These are phyloP conservation scores for Deilephila porcellus DNA, from an alignment of 2,888 invertebrate species.

Conservation along the genomic window DNA sequence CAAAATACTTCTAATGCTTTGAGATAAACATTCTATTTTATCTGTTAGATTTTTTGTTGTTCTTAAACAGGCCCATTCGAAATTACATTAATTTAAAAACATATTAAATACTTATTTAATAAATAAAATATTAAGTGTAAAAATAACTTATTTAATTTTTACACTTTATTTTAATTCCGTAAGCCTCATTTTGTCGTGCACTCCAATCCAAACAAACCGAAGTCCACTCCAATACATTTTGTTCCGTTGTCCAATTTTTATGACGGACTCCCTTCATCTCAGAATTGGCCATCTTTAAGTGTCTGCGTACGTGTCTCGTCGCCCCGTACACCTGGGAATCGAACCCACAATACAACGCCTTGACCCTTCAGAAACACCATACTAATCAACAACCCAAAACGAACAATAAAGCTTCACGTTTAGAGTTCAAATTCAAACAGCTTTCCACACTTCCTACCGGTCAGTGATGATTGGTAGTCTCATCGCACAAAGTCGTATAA, in stretches of 20 bases:
- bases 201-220: slow-evolving; percentile 33
- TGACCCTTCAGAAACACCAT: slow-evolving; percentile 69
- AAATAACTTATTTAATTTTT: too few species aligned
- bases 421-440: slow-evolving; percentile 47
- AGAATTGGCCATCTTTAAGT: slow-evolving; percentile 81
- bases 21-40: too few species aligned
- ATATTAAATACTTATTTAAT: too few species aligned
- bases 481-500: slow-evolving; percentile 46
- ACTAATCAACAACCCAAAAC: slow-evolving; percentile 44
- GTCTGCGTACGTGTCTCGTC: slow-evolving; percentile 78
- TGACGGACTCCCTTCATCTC: slow-evolving; percentile 82
- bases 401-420: slow-evolving; percentile 41
- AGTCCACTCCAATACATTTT: slow-evolving; percentile 55
- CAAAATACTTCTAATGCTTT: too few species aligned
- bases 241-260: slow-evolving; percentile 79
- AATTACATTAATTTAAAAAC: too few species aligned
- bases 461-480: slow-evolving; percentile 75
- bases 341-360: slow-evolving; percentile 80
- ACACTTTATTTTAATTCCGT: too few species aligned
- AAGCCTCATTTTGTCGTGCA: too few species aligned
- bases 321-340: slow-evolving; percentile 83
- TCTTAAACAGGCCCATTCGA: too few species aligned
- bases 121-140: too few species aligned
- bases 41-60: too few species aligned
- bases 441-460: slow-evolving; percentile 48